A percentile compares a stretch with the other conserved stretches of the same genome.
Conservation (phyloP, 2,888 invertebrate genomes). For the Elysia crispata region DNA sequence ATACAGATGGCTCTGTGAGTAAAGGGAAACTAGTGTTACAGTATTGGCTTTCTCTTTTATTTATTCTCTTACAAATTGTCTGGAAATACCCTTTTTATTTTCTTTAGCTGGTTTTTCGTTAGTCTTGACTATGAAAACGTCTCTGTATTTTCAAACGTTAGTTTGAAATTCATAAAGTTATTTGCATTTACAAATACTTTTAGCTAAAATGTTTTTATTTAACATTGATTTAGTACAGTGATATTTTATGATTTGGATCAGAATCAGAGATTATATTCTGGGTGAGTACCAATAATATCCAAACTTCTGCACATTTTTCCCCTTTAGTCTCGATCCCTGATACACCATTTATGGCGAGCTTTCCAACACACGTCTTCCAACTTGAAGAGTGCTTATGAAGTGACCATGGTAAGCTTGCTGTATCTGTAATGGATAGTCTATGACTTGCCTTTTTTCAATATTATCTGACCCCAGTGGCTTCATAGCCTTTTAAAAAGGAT, state of each 20-base stretch:
- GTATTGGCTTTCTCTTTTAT: background rate
- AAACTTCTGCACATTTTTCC: background rate
- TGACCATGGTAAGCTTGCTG: slow-evolving; percentile 65
- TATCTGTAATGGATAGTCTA: too few species aligned
- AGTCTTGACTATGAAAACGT: background rate
- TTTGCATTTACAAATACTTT: background rate
- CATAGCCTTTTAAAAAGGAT: too few species aligned
- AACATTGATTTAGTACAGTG: background rate
- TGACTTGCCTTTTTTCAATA: too few species aligned
- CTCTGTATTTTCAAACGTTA: background rate
- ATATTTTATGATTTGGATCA: background rate
- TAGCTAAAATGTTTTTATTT: too few species aligned
- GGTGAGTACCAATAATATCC: too few species aligned
- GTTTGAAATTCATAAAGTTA: background rate
- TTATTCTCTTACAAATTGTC: slow-evolving; percentile 21
- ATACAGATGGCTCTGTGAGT: slow-evolving; percentile 69
- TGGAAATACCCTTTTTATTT: background rate
- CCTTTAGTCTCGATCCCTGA: slow-evolving; percentile 35
- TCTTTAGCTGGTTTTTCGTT: background rate
- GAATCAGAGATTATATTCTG: background rate
- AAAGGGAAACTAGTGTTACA: background rate
- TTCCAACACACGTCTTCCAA: slow-evolving; percentile 75
- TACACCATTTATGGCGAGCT: slow-evolving; percentile 71
- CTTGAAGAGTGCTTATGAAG: slow-evolving; percentile 71
- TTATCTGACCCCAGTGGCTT: too few species aligned